Conservation (phyloP, 2,888 invertebrate genomes). For the Adelphocoris suturalis region DNA sequence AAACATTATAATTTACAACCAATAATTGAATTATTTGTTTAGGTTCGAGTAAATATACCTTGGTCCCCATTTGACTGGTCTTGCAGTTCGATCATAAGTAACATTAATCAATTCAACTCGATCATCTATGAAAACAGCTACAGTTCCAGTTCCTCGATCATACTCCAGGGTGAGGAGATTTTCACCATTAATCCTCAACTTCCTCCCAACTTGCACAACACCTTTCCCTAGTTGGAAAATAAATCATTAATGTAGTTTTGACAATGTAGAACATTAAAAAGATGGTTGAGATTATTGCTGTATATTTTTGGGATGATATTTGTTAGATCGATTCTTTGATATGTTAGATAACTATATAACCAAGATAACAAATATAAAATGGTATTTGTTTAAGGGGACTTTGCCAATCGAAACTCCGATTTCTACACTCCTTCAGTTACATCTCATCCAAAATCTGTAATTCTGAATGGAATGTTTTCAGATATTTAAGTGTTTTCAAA, state of each 20-base stretch:
- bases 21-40: not conserved
- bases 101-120: constrained; percentile 91
- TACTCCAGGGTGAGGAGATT: constrained; percentile 94
- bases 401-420: no score
- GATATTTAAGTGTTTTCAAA: no score
- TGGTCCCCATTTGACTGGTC: constrained; percentile 92
- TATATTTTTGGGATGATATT: no score
- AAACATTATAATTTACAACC: not conserved
- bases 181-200: constrained; percentile 93
- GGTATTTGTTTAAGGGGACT: no score
- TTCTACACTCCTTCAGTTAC: no score
- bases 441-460: no score
- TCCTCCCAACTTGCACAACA: constrained; percentile 91
- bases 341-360: no score
- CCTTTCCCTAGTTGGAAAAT: constrained; percentile 80
- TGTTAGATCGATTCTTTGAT: no score
- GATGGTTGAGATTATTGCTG: not conserved
- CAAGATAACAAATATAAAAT: no score
- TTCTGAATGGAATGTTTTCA: no score
- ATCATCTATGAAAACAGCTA: constrained; percentile 92
- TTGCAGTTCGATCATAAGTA: constrained; percentile 90
- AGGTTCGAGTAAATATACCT: constrained; percentile 77
- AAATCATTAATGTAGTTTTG: no score
- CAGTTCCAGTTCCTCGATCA: constrained; percentile 91
- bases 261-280: no score